Base-by-base conservation (phyloP, 2,888 invertebrate genomes). In the Leptothorax acervorum region DNA sequence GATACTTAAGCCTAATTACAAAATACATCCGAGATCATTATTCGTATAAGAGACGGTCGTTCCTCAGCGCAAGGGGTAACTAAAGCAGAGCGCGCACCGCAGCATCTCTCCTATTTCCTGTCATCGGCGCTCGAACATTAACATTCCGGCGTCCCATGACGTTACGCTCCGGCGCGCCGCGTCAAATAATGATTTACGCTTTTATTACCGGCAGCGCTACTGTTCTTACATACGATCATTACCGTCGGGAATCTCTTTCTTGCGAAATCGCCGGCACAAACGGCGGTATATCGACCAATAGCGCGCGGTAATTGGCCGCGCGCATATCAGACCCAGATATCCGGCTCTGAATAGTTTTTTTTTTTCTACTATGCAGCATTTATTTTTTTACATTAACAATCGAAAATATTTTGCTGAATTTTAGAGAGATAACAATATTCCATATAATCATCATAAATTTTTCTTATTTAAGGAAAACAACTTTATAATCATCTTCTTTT, bases 101-200 rank as follows among this genome's bases (percentile, higher is more conserved):
- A 28, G 60, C 42, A 53, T 79, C 57, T 68, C 57, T 78, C 48
- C 60, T 70, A 51, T 82, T 84, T 84, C 74, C 84, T 84, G 84
- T 84, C 84, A 82, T 84, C 82, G 82, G 75, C 62, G 42, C 15
- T 68, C 65, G 31, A 39, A 73, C 60, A 73, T 82, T 84, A 82
- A 74, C 84, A 82, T 84, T 84, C 82, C 66, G 68, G 12, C 68
- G 42, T 74, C 73, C 63, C 68, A 82, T 82, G 71, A 84, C 68
- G 75, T 85, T 83, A 55, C 83, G 83, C 31, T 66, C 42, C n/a
- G 39, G 35, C 60, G 73, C 60, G 82, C 60, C 35, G 48, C 66
- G 70, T 86, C 70, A 70, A 90, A 90, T 85, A 86, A 83, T 86
- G 73, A 68, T 62, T 75, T 63, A 66, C 62, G 81, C 87, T 89